These are phyloP conservation scores for Drosophila sturtevanti DNA, from an alignment of 1,140 invertebrate species.

Conservation along the genomic window DNA sequence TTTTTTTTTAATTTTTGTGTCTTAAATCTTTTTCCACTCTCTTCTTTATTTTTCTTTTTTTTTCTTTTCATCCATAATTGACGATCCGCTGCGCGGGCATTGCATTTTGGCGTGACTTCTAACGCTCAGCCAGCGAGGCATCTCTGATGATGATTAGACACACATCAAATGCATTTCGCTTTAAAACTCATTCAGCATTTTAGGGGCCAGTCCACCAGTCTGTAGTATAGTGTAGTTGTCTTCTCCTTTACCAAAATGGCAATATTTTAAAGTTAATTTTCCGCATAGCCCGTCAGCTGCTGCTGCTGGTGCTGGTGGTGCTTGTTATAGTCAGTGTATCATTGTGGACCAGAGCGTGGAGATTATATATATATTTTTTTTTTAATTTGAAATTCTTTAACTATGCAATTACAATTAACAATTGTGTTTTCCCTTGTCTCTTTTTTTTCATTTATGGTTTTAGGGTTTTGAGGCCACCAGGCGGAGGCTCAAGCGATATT, in stretches of 20 bases:
- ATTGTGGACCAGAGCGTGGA: constrained; percentile 44
- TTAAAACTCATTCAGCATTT: constrained; percentile 12
- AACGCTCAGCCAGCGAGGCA: constrained; percentile 39
- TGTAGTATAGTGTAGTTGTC: not conserved
- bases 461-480: constrained; percentile 85
- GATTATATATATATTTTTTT: constrained; percentile 36
- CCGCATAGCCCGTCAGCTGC: not conserved
- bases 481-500: constrained; percentile 85
- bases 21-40: constrained; percentile 29
- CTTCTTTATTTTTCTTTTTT: constrained; percentile 40
- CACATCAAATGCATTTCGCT: constrained; percentile 57
- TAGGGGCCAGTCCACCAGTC: not conserved
- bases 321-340: not conserved
- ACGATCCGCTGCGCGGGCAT: not conserved
- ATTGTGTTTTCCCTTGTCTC: constrained; percentile 1
- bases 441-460: constrained; percentile 19
- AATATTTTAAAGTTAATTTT: constrained; percentile 26
- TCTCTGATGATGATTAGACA: constrained; percentile 47
- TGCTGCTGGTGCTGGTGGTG: no score
- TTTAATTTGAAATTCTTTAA: constrained; percentile 35
- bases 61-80: constrained; percentile 50
- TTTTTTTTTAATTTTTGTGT: no score
- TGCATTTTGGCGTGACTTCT: constrained; percentile 63
- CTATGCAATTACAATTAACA: constrained; percentile 50
- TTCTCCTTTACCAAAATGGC: not conserved